Evolutionary conservation across 2,888 invertebrate genomes (phyloP).

Genomic region (Lepeophtheirus nordmannii): DNA sequence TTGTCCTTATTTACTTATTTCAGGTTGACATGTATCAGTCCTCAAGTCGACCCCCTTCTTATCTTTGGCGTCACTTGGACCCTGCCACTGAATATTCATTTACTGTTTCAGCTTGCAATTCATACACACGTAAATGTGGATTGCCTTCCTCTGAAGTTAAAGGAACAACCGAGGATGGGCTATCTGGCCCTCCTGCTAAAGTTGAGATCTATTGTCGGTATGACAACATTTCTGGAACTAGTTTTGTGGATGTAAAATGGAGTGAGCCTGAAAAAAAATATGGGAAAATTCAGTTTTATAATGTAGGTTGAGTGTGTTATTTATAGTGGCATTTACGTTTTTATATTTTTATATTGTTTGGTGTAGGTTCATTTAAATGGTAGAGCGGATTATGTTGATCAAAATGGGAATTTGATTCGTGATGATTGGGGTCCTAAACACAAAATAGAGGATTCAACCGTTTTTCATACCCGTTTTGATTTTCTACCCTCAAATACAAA

Average conservation of each 20-base stretch:
- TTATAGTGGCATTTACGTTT: background rate
- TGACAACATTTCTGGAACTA: constrained; percentile 28
- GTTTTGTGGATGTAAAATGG: constrained; percentile 30
- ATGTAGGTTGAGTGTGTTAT: constrained; percentile 25
- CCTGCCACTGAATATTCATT: constrained; percentile 66
- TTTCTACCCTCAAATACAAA: constrained; percentile 65
- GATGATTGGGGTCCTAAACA: constrained; percentile 46
- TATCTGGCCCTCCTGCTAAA: constrained; percentile 15
- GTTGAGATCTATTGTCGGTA: constrained; percentile 26
- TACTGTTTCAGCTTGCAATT: constrained; percentile 57
- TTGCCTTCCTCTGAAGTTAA: constrained; percentile 58
- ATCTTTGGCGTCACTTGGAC: constrained; percentile 55
- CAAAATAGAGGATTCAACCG: constrained; percentile 42
- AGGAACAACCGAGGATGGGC: constrained; percentile 65
- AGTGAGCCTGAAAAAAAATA: constrained; percentile 28
- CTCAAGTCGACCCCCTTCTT: background rate
- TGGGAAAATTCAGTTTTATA: constrained; percentile 29
- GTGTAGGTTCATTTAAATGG: constrained; percentile 40
- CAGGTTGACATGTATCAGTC: constrained; percentile 33
- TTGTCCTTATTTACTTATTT: constrained; percentile 43
- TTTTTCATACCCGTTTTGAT: constrained; percentile 44
- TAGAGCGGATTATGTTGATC: constrained; percentile 42
- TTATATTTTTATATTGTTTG: constrained; percentile 21
- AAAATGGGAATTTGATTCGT: constrained; percentile 38
- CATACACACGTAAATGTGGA: constrained; percentile 57